Evolutionary conservation across 2,888 invertebrate genomes (phyloP).

Genomic region (Hanleya hanleyi): DNA sequence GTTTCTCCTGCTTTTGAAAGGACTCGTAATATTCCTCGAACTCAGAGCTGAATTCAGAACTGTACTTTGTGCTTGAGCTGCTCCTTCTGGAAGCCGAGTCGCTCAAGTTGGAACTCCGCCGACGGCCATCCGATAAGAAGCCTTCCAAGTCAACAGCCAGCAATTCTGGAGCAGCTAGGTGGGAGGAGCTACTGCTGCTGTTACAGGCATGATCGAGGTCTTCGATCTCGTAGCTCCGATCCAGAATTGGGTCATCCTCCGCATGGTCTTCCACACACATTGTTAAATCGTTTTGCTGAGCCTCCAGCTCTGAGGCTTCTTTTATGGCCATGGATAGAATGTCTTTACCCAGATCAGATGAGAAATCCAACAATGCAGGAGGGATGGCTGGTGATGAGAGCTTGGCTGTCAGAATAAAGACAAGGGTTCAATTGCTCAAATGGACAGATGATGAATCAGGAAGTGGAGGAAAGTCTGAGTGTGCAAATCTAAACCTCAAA

Average conservation of each 20-base stretch:
- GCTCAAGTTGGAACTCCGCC: constrained; percentile 67
- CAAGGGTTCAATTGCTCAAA: too few relatives aligned
- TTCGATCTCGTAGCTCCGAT: neutral
- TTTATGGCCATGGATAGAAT: neutral
- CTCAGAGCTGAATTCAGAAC: constrained; percentile 68
- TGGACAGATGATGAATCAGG: too few relatives aligned
- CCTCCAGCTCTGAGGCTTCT: neutral
- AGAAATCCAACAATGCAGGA: too few relatives aligned
- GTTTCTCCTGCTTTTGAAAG: constrained; percentile 53
- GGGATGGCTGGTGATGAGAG: too few relatives aligned
- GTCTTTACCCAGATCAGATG: neutral
- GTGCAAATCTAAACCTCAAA: too few relatives aligned
- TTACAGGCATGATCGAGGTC: neutral
- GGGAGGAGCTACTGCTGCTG: neutral
- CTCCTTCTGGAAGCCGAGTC: constrained; percentile 75
- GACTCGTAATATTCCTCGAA: constrained; percentile 67
- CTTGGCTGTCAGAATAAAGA: too few relatives aligned
- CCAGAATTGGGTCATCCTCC: too few relatives aligned
- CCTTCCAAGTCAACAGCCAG: constrained; percentile 57
- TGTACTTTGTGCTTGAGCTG: constrained; percentile 64
- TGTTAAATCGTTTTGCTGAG: neutral
- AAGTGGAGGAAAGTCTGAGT: too few relatives aligned
- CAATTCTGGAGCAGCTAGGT: constrained; percentile 23
- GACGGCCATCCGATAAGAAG: constrained; percentile 58
- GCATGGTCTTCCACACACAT: neutral